A percentile compares a stretch with the other conserved stretches of the same genome.
phyloP scores from a whole-genome alignment of 1,140 invertebrate genomes.

The Scaptomyza graminum region DNA sequence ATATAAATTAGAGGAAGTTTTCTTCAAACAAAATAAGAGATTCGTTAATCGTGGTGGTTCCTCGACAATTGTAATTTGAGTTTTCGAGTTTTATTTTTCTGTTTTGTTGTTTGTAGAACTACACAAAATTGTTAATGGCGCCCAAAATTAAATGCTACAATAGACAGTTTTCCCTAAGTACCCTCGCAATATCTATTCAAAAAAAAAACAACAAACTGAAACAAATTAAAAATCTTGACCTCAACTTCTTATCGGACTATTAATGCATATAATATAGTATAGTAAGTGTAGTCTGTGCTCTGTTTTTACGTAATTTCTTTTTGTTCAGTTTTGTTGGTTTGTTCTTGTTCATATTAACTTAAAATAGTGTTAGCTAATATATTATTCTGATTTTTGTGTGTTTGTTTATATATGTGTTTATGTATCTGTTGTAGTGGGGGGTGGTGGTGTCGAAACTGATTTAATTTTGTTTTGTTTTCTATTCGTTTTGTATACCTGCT shows the following conservation, averaged over 20 bases:
- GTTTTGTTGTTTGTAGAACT: slow-evolving; percentile 18
- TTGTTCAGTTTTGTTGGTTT: slow-evolving; percentile 38
- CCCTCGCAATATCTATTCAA: slow-evolving; percentile 1
- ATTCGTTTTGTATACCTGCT: slow-evolving; percentile 72
- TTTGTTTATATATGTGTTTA: slow-evolving; percentile 6
- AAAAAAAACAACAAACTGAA: slow-evolving; percentile 21
- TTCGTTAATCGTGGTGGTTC: slow-evolving; percentile 1
- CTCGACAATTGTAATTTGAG: slow-evolving; percentile 22
- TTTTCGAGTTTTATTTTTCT: slow-evolving; percentile 47
- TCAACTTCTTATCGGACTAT: slow-evolving; percentile 5
- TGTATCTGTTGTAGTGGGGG: slow-evolving; percentile 38
- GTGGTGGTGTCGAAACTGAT: slow-evolving; percentile 63
- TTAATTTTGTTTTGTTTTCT: slow-evolving; percentile 24
- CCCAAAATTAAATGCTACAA: slow-evolving; percentile 45
- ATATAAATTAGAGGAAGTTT: neutral
- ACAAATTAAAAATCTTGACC: slow-evolving; percentile 8
- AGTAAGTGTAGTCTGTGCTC: slow-evolving; percentile 12
- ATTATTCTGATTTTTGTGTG: slow-evolving; percentile 44
- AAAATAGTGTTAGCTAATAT: slow-evolving; percentile 76
- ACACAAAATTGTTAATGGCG: slow-evolving; percentile 37
- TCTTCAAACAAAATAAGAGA: neutral
- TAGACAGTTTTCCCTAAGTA: slow-evolving; percentile 33
- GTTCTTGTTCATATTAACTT: slow-evolving; percentile 54
- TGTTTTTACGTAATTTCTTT: slow-evolving; percentile 28
- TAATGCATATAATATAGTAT: too few species aligned